Percentiles rank a stretch among this genome's conserved stretches.
These are phyloP conservation scores for Anthrax anthrax DNA, from an alignment of 2,888 invertebrate genomes.

Conservation along the genomic window DNA sequence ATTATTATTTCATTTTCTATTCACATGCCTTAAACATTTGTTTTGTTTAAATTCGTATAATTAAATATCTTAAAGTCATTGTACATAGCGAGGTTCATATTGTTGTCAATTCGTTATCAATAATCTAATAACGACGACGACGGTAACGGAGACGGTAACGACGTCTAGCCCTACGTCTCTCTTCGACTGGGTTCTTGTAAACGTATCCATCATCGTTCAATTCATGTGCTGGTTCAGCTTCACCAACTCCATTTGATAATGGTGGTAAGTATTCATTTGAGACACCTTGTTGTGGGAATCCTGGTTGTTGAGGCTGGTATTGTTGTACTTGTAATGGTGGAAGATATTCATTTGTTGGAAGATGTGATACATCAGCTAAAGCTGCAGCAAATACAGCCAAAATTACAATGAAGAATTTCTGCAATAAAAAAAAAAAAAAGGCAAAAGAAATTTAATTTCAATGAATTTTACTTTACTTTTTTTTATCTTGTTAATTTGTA, in stretches of 20 bases:
- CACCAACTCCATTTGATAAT: background rate
- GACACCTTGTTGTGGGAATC: background rate
- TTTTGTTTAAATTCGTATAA: no score
- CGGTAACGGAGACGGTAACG: background rate
- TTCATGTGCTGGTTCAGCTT: background rate
- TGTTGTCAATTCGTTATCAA: background rate
- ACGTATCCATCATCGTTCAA: slow-evolving; percentile 1
- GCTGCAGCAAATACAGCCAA: background rate
- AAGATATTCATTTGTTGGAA: background rate
- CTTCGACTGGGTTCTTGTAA: background rate
- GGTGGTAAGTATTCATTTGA: slow-evolving; percentile 3
- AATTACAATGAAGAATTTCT: background rate
- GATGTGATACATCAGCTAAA: background rate
- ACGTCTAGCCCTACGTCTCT: background rate
- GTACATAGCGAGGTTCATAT: background rate
- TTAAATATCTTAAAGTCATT: no score
- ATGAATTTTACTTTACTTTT: no score
- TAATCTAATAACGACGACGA: background rate
- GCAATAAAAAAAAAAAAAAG: no score
- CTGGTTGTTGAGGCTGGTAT: background rate
- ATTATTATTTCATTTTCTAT: no score
- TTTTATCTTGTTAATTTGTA: no score
- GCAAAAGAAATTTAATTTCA: no score
- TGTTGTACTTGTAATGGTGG: background rate
- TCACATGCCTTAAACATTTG: no score